Evolutionary conservation across 2,888 invertebrate species (phyloP).

Genomic region (Drosophila mimica): DNA sequence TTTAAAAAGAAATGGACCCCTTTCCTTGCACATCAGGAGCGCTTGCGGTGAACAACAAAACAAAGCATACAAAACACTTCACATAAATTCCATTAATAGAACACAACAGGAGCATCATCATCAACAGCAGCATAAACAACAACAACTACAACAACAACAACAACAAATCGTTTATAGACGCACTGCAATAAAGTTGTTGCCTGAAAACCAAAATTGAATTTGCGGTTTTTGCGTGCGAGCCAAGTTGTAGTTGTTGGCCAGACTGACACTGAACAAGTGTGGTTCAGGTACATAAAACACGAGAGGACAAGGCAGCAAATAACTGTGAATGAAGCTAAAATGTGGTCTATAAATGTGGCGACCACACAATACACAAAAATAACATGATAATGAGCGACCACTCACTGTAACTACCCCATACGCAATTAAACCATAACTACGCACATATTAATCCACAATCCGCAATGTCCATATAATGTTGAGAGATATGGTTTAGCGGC

Average conservation of each 20-base stretch:
- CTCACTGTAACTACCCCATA: too few species aligned
- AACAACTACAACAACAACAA: conserved; percentile 22
- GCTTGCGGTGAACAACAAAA: conserved; percentile 57
- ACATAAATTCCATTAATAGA: conserved; percentile 75
- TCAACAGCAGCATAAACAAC: conserved; percentile 7
- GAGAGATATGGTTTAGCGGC: conserved; percentile 59
- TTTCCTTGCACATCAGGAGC: conserved; percentile 41
- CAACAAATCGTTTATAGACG: conserved; percentile 42
- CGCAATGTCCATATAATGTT: conserved; percentile 40
- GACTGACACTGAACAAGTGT: conserved; percentile 13
- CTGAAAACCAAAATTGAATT: conserved; percentile 77
- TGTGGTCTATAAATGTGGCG: conserved; percentile 64
- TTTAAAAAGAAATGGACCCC: not conserved
- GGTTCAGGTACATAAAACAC: conserved; percentile 38
- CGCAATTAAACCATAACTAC: not conserved
- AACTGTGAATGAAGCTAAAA: conserved; percentile 79
- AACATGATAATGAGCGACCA: conserved; percentile 23
- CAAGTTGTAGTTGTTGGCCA: conserved; percentile 34
- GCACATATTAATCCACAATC: conserved; percentile 28
- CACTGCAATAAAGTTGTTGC: conserved; percentile 57
- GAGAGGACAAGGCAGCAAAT: conserved; percentile 57
- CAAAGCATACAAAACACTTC: conserved; percentile 65
- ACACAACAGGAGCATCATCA: conserved; percentile 12
- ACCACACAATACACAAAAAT: conserved; percentile 34
- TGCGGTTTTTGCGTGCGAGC: conserved; percentile 59